These are phyloP conservation scores for Lypha dubia DNA, from an alignment of 2,888 invertebrate genomes.

Conservation along the genomic window DNA sequence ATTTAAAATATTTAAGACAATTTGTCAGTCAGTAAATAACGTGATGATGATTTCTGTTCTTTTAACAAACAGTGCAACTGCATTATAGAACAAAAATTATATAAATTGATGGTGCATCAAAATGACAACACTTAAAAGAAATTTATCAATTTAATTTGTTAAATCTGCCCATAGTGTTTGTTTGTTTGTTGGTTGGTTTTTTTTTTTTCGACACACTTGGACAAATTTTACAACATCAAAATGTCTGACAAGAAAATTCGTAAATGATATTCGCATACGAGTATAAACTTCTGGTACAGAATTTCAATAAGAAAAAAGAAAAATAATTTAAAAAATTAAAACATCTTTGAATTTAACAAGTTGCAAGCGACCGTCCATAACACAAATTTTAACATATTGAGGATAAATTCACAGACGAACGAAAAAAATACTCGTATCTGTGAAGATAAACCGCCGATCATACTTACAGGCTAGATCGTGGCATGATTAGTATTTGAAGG, in stretches of 20 bases:
- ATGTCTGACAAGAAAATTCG: slow-evolving; percentile 60
- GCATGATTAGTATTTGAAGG: background rate
- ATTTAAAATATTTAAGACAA: slow-evolving; percentile 81
- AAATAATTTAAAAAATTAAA: background rate
- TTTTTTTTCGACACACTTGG: slow-evolving; percentile 56
- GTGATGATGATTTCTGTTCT: slow-evolving; percentile 61
- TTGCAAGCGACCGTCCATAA: slow-evolving; percentile 6
- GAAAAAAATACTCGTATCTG: slow-evolving; percentile 47
- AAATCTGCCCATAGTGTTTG: slow-evolving; percentile 58
- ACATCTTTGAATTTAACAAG: slow-evolving; percentile 2
- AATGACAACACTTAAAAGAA: slow-evolving; percentile 49
- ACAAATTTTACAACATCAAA: slow-evolving; percentile 57
- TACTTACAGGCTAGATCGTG: background rate
- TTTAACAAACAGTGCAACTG: slow-evolving; percentile 17
- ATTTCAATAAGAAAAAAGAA: background rate
- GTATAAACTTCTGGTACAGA: slow-evolving; percentile 11
- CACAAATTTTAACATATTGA: slow-evolving; percentile 53
- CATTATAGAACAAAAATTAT: slow-evolving; percentile 36
- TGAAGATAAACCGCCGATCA: slow-evolving; percentile 57
- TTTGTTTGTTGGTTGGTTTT: slow-evolving; percentile 9
- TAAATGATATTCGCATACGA: slow-evolving; percentile 5
- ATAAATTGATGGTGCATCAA: slow-evolving; percentile 31
- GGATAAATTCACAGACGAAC: slow-evolving; percentile 68
- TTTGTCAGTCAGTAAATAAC: slow-evolving; percentile 83
- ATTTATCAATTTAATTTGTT: slow-evolving; percentile 57